phyloP scores from a whole-genome alignment of 2,113 vertebrate species.

The Madoqua kirkii region DNA sequence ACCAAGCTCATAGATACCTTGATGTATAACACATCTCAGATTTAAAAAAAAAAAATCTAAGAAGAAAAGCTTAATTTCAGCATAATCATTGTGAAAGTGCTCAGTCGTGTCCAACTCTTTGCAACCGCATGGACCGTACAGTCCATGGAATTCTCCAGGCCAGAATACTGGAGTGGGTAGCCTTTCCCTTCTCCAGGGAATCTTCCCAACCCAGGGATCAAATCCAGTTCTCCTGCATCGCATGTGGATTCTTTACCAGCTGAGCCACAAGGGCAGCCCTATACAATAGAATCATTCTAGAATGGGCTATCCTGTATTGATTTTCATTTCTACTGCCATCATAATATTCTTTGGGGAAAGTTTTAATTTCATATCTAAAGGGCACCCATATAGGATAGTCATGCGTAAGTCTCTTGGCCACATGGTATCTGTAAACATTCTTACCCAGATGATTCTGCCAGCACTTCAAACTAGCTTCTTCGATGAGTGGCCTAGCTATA shows the following conservation, averaged over 20 bases:
- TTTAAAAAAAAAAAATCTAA: background rate
- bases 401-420: background rate
- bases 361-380: background rate
- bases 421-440: background rate
- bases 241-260: background rate
- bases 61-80: background rate
- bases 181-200: background rate
- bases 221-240: accelerated
- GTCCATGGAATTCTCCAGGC: background rate
- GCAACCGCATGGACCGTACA: background rate
- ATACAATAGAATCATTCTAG: background rate
- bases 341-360: background rate
- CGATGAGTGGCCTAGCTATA: slow-evolving; percentile 88
- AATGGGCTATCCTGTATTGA: background rate
- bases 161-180: background rate
- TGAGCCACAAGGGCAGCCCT: background rate
- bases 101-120: background rate
- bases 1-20: background rate
- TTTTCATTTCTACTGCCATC: background rate
- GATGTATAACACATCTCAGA: background rate
- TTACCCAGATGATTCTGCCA: slow-evolving; percentile 98
- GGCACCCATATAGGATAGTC: accelerated
- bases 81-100: background rate
- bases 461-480: slow-evolving; percentile 93
- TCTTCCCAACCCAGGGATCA: background rate